Base-by-base conservation (phyloP, 2,888 invertebrate species). In the Notocelia uddmanniana region DNA sequence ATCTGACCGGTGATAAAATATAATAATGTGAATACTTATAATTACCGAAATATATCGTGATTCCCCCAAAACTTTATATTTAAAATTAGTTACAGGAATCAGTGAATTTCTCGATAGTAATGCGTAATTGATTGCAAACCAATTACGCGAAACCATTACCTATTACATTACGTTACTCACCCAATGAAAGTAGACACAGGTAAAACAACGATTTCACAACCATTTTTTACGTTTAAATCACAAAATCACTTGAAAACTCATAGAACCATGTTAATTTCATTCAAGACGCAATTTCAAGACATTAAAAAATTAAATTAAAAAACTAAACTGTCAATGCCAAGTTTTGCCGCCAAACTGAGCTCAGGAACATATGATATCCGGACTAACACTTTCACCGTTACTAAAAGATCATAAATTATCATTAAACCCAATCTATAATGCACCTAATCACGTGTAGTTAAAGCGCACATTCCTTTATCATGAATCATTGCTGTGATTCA, bases 281-380 rank as follows among this genome's bases (percentile, higher is more conserved):
- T 45, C 58, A 60, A 34, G 52, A 52, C 19, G 3, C 9, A 37
- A 71, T 23, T 48, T 58, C 31, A 31, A 31, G 8, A 6, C 74
- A 73, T 74, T 69, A 74, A 78, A 78, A 75, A 72, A 57, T 71
- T 52, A 67, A 68, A 73, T 74, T 69, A 75, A 81, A 81, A 81
- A 80, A 75, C 74, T 63, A 73, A 82, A 80, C 83, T 83, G 83
- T 84, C 84, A 80, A 76, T 76, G 77, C 74, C 80, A 62, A 77
- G 81, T 80, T 89, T 90, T 89, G 80, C 87, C 91, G 90, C 89
- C 88, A 91, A 90, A 92, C 92, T 92, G 85, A 88, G 78, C 81
- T 23, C 74, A 76, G 77, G 80, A 83, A 79, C 81, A 75, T 78
- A 81, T 79, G 79, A 81, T 78, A 64, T 78, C 74, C 69, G 76